Conservation (phyloP, 2,797 vertebrate species). For the Hoplostethus atlanticus region DNA sequence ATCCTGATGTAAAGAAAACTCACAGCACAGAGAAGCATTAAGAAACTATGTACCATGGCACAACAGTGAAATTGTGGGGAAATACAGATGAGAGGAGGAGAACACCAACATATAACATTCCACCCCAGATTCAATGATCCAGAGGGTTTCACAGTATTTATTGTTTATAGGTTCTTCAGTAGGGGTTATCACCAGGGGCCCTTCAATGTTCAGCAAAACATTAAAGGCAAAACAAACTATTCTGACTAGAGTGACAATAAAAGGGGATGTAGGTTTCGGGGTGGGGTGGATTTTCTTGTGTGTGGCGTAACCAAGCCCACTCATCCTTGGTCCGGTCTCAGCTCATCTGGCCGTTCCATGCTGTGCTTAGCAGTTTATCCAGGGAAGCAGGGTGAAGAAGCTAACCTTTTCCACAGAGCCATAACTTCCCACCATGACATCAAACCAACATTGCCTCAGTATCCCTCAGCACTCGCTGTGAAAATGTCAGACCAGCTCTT, state of each 20-base stretch:
- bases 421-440: slow-evolving; percentile 83
- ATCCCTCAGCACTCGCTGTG: slow-evolving; percentile 74
- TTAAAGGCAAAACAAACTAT: slow-evolving; percentile 69
- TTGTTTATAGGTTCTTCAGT: slow-evolving; percentile 49
- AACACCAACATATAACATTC: background rate
- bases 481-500: slow-evolving; percentile 81
- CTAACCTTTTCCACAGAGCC: slow-evolving; percentile 80
- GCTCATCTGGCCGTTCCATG: slow-evolving; percentile 60
- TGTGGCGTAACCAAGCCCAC: slow-evolving; percentile 60
- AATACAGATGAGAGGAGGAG: background rate
- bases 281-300: slow-evolving; percentile 61
- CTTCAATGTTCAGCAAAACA: slow-evolving; percentile 65
- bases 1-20: slow-evolving; percentile 24
- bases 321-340: slow-evolving; percentile 58
- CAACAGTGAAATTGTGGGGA: slow-evolving; percentile 25
- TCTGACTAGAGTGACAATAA: slow-evolving; percentile 63
- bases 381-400: slow-evolving; percentile 70
- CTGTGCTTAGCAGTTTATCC: slow-evolving; percentile 74
- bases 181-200: slow-evolving; percentile 50
- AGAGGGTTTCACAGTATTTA: slow-evolving; percentile 53
- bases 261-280: slow-evolving; percentile 52
- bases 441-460: slow-evolving; percentile 79
- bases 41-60: background rate
- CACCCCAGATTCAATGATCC: slow-evolving; percentile 20
- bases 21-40: background rate